These are phyloP conservation scores for Podarcis muralis DNA, from an alignment of 2,113 vertebrate genomes.

Conservation along the genomic window DNA sequence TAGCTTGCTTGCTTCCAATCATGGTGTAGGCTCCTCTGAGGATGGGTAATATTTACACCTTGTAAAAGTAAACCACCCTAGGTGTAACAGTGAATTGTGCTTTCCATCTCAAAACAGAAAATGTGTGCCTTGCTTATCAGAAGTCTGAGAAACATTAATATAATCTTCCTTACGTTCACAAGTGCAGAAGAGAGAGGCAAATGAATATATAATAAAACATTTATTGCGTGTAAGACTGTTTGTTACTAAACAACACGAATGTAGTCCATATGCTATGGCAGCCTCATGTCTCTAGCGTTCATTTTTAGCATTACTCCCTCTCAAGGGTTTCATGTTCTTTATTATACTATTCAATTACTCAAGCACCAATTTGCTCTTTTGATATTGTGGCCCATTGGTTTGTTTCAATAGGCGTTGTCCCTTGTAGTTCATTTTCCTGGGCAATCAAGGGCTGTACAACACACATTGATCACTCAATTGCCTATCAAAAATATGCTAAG, in stretches of 20 bases:
- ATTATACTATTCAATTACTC: slow-evolving; percentile 49
- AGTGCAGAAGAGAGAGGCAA: neutral
- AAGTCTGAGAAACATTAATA: neutral
- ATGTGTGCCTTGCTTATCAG: neutral
- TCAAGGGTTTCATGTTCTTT: slow-evolving; percentile 27
- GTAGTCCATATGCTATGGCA: neutral
- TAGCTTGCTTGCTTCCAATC: neutral
- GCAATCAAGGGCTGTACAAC: slow-evolving; percentile 1
- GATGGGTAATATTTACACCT: neutral
- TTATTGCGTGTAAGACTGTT: neutral
- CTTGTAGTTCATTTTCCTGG: neutral
- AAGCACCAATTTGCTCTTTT: slow-evolving; percentile 38
- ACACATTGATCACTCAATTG: neutral
- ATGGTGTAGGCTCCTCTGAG: neutral
- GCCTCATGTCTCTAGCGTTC: slow-evolving; percentile 49
- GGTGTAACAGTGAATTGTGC: neutral
- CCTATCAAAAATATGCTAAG: slow-evolving; percentile 1
- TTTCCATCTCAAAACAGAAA: neutral
- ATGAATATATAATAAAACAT: neutral
- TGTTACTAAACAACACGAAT: neutral
- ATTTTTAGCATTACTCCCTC: slow-evolving; percentile 43
- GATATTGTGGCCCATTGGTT: slow-evolving; percentile 42
- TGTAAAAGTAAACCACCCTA: neutral
- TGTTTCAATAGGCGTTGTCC: slow-evolving; percentile 29
- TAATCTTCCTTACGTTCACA: neutral